Evolutionary conservation across 2,797 vertebrate genomes (phyloP), one percentile per base, ranked within the genome.

Genomic region (Acanthis flammea): DNA sequence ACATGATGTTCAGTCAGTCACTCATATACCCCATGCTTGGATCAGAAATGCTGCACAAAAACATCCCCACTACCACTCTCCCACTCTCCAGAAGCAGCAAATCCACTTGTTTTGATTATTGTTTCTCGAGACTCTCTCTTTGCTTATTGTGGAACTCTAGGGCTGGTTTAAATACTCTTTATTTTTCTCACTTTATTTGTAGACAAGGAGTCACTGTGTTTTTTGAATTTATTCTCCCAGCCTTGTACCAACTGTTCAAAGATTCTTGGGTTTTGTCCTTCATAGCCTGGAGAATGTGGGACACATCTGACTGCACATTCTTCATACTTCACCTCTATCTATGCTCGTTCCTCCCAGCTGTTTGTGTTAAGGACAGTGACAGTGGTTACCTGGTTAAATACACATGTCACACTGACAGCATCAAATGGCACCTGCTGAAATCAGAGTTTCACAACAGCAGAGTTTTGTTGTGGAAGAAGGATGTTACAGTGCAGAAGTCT

Each of bases 41-140:
- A 60, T 82, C 25, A 55, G 22, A 90, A 80, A 33, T 45, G 33
- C 44, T 76, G 30, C 48, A 33, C 55, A 51, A 41, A 58, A 92
- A 1, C 9, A 25, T 17, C 21, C 14, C 9, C 0, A 0, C 42
- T 37, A 12, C 11, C 0, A 0, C n/a, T 27, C 28, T 79, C 47
- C 25, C 1, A 0, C 50, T 44, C 27, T 60, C 68, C 31, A 35
- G 45, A 86, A 86, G 30, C 33, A 70, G 30, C 24, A 77, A 86
- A 86, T 72, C 24, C 24, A 22, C 19, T 77, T 68, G 6, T 8
- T 89, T 86, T 45, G 14, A 8, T 37, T 74, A 45, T 74, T 77
- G 24, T 31, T 2, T 28, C 30, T 45, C 48, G 42, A 77, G 6
- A 14, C 15, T 35, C 47, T 67, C 39, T 33, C 6, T 66, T 14